Conservation (phyloP, 1,140 invertebrate species). For the Brachionus sp. region DNA sequence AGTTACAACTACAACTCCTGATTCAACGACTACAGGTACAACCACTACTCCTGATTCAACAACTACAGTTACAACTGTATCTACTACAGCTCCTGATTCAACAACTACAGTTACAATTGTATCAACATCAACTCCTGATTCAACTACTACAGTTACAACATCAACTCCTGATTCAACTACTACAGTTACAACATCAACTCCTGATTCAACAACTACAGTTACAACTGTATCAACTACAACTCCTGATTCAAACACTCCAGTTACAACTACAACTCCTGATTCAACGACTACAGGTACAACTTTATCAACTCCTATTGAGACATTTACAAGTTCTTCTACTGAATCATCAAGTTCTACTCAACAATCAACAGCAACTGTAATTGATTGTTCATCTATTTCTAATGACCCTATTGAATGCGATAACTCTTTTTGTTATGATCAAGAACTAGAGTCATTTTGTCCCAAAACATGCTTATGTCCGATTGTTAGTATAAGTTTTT, state of each 20-base stretch:
- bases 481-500: no score
- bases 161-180: not conserved
- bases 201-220: not conserved
- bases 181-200: not conserved
- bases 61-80: no score
- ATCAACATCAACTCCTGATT: no score
- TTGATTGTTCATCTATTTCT: not conserved
- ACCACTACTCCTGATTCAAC: not conserved
- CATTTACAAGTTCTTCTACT: not conserved
- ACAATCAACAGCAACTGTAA: not conserved
- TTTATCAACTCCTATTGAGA: no score
- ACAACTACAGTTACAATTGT: no score
- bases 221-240: not conserved
- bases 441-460: not conserved
- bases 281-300: no score
- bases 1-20: not conserved
- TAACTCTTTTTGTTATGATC: not conserved
- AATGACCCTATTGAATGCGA: not conserved
- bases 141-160: not conserved
- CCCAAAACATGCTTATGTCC: not conserved
- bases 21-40: not conserved
- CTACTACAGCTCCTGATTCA: no score
- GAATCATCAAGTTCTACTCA: not conserved
- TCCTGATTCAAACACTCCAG: not conserved
- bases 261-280: not conserved